A percentile compares a stretch with the other conserved stretches of the same genome.
Evolutionary conservation across 2,797 vertebrate species (phyloP).

Genomic region (Orestias chungarensis): DNA sequence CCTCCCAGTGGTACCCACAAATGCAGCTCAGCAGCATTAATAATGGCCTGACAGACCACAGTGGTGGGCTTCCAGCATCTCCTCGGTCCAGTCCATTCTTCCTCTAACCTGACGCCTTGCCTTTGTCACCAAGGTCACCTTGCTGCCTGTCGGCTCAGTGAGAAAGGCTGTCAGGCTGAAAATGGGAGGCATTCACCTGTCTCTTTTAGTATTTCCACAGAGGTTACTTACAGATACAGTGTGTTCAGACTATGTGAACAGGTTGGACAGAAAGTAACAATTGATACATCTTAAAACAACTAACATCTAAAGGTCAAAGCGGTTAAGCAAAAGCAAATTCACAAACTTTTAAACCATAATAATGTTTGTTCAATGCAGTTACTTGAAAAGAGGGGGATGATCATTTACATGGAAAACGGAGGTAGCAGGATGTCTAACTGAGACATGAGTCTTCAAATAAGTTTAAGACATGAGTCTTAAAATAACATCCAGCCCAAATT

Average conservation of each 20-base stretch:
- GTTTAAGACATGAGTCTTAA: background rate
- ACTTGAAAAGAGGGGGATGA: background rate
- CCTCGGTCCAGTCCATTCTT: constrained; percentile 36
- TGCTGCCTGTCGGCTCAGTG: constrained; percentile 29
- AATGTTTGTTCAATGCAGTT: background rate
- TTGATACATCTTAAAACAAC: constrained; percentile 10
- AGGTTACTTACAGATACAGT: constrained; percentile 21
- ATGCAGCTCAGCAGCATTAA: constrained; percentile 71
- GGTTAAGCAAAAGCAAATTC: background rate
- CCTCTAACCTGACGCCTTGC: constrained; percentile 43
- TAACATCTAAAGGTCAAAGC: background rate
- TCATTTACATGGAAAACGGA: background rate
- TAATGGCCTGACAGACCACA: constrained; percentile 76
- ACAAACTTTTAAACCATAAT: background rate
- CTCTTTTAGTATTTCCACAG: constrained; percentile 28
- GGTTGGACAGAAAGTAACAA: constrained; percentile 4
- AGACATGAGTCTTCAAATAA: background rate
- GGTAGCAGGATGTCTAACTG: background rate
- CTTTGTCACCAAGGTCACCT: constrained; percentile 75
- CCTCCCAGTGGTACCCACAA: constrained; percentile 44
- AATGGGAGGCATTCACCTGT: constrained; percentile 55
- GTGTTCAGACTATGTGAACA: constrained; percentile 12
- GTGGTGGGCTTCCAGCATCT: constrained; percentile 60
- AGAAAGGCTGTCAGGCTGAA: constrained; percentile 39
- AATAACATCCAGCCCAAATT: background rate